Conservation (phyloP, 2,888 invertebrate genomes). For the Blera fallax region DNA sequence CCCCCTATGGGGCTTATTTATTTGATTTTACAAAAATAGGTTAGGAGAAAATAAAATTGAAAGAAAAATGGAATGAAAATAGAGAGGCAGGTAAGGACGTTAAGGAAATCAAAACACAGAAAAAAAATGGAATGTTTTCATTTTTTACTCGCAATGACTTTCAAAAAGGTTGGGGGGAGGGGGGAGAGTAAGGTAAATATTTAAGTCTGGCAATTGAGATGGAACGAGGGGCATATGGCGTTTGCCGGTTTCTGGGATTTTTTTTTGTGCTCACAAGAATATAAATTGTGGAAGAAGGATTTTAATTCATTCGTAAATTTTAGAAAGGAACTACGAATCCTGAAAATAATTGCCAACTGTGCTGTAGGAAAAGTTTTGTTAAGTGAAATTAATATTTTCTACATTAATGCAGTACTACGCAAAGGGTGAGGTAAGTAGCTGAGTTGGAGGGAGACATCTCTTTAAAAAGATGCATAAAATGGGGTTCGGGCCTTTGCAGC, state of each 20-base stretch:
- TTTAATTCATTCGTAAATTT: slow-evolving; percentile 16
- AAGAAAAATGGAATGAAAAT: slow-evolving; percentile 11
- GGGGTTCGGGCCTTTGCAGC: no score
- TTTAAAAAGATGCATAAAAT: no score
- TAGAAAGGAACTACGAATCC: background rate
- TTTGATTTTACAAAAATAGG: slow-evolving; percentile 33
- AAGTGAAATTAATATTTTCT: background rate
- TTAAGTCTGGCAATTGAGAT: background rate
- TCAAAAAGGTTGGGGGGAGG: background rate
- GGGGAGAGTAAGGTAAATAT: background rate
- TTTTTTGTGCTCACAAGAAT: slow-evolving; percentile 4
- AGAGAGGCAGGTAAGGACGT: slow-evolving; percentile 9
- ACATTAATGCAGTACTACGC: background rate
- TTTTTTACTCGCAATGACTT: slow-evolving; percentile 8
- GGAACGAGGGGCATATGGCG: background rate
- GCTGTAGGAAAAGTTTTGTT: background rate
- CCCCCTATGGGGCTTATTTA: slow-evolving; percentile 38
- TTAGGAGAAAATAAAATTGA: slow-evolving; percentile 4
- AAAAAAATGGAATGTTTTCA: slow-evolving; percentile 10
- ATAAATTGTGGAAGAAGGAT: background rate
- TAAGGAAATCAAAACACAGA: slow-evolving; percentile 24
- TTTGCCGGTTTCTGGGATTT: background rate
- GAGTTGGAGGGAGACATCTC: no score
- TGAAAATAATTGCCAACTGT: background rate
- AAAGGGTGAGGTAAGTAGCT: no score